Evolutionary conservation across 2,113 vertebrate species (phyloP), one percentile per base, ranked within the genome.

Genomic region (Malurus melanocephalus): DNA sequence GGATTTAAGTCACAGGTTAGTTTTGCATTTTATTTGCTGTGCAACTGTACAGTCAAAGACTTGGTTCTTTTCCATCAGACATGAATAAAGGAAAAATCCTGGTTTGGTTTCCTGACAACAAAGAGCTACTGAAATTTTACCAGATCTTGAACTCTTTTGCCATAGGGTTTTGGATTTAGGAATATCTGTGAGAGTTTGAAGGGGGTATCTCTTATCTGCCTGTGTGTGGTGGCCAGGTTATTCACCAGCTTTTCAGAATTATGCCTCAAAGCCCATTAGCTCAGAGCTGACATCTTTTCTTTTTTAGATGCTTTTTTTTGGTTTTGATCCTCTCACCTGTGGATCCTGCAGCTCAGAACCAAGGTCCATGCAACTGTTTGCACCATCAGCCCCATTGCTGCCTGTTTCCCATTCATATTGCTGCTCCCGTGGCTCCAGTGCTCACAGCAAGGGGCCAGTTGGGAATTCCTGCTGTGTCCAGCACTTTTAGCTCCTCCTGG

Each of bases 1-100:
- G 59, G 57, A 74, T 75, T 79, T 46, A 75, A 93, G 43, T 65
- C 40, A 46, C 19, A 48, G 53, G 42, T 80, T 92, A 40, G 26
- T 33, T 80, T 86, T 88, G 33, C 22, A 65, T 84, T 94, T 89
- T 59, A 59, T 73, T 91, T 93, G 79, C 88, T 85, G 17, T 59
- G 86, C 77, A 83, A 53, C 46, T 62, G 3, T 26, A 5, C 18
- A 71, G 69, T 69, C 57, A 49, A 55, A 78, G 10, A 18, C 38
- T 88, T 69, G 24, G 43, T 86, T 65, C 49, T 74, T 93, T 80
- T 5, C 30, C 78, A 26, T 87, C 13, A 55, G 21, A 40, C 33
- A 15, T 2, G 11, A 48, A 24, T 21, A 71, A 80, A 43, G 15
- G 23, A 68, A 76, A 88, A 52, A 84, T 45, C 46, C 38, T 56